phyloP scores from a whole-genome alignment of 2,888 invertebrate species.

The Melinaea menophilus region DNA sequence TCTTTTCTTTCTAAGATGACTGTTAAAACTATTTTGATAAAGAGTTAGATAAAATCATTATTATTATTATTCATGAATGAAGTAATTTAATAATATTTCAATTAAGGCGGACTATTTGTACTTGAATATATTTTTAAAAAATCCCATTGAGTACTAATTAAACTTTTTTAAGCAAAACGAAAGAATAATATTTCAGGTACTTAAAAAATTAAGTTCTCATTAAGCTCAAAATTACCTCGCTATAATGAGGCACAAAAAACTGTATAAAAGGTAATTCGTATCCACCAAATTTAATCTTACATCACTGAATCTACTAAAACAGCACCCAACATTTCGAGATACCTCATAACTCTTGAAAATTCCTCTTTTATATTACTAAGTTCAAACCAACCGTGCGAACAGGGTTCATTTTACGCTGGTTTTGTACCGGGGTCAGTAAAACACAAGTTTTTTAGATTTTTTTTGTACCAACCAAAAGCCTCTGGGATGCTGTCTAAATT shows the following conservation, averaged over 20 bases:
- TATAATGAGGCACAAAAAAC: neutral
- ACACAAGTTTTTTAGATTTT: conserved; percentile 29
- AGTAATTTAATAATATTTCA: no score
- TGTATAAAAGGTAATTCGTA: neutral
- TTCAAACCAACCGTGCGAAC: conserved; percentile 12
- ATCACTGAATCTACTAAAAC: conserved; percentile 11
- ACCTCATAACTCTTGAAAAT: conserved; percentile 19
- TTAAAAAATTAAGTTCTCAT: neutral
- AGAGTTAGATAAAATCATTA: no score
- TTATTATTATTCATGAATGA: no score
- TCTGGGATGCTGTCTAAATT: conserved; percentile 28
- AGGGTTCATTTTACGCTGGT: conserved; percentile 22
- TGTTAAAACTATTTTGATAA: no score
- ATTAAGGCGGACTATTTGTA: no score
- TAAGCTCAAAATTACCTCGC: neutral
- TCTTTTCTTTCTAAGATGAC: no score
- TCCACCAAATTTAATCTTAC: conserved; percentile 14
- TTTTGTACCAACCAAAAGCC: conserved; percentile 27
- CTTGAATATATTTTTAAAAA: no score
- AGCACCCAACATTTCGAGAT: conserved; percentile 13
- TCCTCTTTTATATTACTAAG: conserved; percentile 14
- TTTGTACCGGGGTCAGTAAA: conserved; percentile 24
- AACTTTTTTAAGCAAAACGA: neutral
- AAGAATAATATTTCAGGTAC: conserved; percentile 1
- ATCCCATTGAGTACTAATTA: neutral